Evolutionary conservation across 2,113 vertebrate genomes (phyloP).

Genomic region (human): DNA sequence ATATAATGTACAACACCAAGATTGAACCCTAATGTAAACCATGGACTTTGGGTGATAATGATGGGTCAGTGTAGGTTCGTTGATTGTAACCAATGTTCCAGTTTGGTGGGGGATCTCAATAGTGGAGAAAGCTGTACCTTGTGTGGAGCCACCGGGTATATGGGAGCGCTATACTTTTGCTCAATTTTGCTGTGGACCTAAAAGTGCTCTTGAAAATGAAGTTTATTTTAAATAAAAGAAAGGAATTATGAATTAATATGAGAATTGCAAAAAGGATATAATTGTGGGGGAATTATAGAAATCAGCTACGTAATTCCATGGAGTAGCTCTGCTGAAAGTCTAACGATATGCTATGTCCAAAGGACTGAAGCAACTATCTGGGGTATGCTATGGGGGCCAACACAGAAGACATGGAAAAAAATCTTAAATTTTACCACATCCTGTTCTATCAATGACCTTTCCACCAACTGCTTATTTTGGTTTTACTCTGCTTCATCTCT

Average conservation of each 20-base stretch:
- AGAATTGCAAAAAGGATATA: neutral
- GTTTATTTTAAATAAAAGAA: neutral
- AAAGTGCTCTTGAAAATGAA: neutral
- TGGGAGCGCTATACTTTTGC: neutral
- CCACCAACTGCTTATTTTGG: neutral
- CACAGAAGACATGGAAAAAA: neutral
- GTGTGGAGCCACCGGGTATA: neutral
- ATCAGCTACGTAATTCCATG: neutral
- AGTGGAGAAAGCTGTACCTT: neutral
- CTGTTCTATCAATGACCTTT: neutral
- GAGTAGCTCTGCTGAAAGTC: neutral
- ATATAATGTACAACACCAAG: no score
- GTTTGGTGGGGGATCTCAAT: neutral
- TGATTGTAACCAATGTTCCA: neutral
- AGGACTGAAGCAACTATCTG: neutral
- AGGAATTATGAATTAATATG: neutral
- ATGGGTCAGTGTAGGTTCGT: neutral
- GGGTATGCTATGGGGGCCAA: neutral
- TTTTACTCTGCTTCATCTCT: neutral
- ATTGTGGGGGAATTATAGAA: neutral
- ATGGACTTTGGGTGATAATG: neutral
- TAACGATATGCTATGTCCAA: neutral
- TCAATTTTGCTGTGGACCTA: neutral
- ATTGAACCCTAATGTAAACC: neutral
- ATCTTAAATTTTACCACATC: neutral